Evolutionary conservation across 2,797 vertebrate genomes (phyloP).

Genomic region (Centropyge bicolor): DNA sequence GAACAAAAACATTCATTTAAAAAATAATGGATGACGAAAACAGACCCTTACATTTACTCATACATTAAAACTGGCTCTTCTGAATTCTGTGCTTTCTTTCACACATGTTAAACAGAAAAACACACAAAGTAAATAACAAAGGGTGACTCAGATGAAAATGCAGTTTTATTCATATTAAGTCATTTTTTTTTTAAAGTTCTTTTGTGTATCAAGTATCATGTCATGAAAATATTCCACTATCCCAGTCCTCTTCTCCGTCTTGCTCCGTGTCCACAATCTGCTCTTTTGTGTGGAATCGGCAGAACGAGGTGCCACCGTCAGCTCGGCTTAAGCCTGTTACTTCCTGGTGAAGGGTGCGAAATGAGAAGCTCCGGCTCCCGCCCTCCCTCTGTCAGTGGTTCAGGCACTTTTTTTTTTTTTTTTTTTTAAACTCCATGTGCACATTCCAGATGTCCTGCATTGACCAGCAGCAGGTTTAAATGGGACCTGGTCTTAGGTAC

Average conservation of each 20-base stretch:
- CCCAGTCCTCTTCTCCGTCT: slow-evolving; percentile 40
- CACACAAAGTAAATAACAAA: slow-evolving; percentile 29
- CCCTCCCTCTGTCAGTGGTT: slow-evolving; percentile 50
- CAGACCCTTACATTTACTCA: too few relatives aligned
- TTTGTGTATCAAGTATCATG: slow-evolving; percentile 76
- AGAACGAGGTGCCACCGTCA: slow-evolving; percentile 73
- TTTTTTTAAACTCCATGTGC: slow-evolving; percentile 25
- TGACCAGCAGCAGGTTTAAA: slow-evolving; percentile 74
- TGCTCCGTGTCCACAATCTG: slow-evolving; percentile 56
- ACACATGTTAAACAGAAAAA: not conserved
- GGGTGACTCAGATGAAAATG: slow-evolving; percentile 65
- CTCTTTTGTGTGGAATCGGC: slow-evolving; percentile 72
- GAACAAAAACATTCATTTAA: too few relatives aligned
- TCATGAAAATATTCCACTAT: slow-evolving; percentile 74
- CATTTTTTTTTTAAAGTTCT: slow-evolving; percentile 55
- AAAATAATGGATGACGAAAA: too few relatives aligned
- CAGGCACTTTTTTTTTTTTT: slow-evolving; percentile 60
- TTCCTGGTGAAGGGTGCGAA: slow-evolving; percentile 70
- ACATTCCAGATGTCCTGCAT: slow-evolving; percentile 77
- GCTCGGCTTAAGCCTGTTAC: slow-evolving; percentile 76
- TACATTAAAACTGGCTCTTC: too few relatives aligned
- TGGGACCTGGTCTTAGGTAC: slow-evolving; percentile 38
- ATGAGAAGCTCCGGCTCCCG: slow-evolving; percentile 59
- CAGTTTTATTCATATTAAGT: slow-evolving; percentile 73
- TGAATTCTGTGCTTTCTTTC: not conserved